phyloP scores from a whole-genome alignment of 2,888 invertebrate species.

The Machimus atricapillus region DNA sequence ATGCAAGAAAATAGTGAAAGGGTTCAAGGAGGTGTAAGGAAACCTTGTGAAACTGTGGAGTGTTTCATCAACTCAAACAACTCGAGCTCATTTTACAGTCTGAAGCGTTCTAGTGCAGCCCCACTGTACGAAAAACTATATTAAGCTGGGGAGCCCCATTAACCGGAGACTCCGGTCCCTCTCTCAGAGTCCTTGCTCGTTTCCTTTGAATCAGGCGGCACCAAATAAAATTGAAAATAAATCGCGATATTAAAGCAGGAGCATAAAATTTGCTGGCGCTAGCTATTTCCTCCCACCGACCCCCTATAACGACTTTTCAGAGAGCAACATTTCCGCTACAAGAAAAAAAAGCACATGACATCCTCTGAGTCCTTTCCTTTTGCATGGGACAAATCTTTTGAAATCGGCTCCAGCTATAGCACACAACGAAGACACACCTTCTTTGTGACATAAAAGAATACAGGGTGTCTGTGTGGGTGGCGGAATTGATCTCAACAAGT shows the following conservation, averaged over 20 bases:
- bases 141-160: not conserved
- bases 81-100: not conserved
- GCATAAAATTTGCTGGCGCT: not conserved
- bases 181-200: not conserved
- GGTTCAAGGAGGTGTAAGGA: not conserved
- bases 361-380: not conserved
- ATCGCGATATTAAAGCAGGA: not conserved
- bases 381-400: not conserved
- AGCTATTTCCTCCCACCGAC: not conserved
- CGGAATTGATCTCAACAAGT: slow-evolving; percentile 18
- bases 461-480: not conserved
- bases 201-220: not conserved
- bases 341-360: not conserved
- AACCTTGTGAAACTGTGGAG: not conserved
- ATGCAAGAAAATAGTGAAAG: not conserved
- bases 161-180: not conserved
- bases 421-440: not conserved
- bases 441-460: not conserved
- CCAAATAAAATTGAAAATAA: not conserved
- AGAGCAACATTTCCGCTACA: not conserved
- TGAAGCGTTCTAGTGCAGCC: not conserved
- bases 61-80: not conserved
- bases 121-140: not conserved
- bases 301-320: not conserved
- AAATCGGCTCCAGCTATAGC: not conserved